phyloP scores from a whole-genome alignment of 2,888 invertebrate species.

The Aradus depressus region DNA sequence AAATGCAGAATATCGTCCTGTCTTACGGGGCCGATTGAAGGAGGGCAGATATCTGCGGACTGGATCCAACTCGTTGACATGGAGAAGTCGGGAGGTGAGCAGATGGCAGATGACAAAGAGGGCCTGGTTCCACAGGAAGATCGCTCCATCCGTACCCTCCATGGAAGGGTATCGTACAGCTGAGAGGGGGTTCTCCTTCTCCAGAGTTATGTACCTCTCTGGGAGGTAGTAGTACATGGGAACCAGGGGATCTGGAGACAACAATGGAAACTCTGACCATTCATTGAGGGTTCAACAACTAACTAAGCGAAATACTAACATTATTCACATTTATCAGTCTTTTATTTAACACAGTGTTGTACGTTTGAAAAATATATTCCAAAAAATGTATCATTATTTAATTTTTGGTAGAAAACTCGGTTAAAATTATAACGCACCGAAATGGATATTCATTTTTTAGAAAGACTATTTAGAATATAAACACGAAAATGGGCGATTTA shows the following conservation, averaged over 20 bases:
- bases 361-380: no score
- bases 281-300: no score
- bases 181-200: constrained; percentile 57
- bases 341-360: no score
- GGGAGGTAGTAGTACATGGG: constrained; percentile 90
- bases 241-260: constrained; percentile 67
- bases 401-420: no score
- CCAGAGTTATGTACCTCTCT: constrained; percentile 57
- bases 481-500: no score
- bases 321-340: no score
- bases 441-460: no score
- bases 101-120: constrained; percentile 89
- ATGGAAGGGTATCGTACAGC: constrained; percentile 52
- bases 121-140: constrained; percentile 93
- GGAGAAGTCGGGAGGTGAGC: constrained; percentile 75
- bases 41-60: constrained; percentile 90
- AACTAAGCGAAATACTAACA: no score
- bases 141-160: constrained; percentile 47
- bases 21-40: constrained; percentile 83
- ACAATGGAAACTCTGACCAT: no score
- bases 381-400: no score
- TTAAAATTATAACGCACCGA: no score
- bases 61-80: constrained; percentile 92
- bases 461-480: no score
- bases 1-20: constrained; percentile 92